Percentiles rank a stretch among this genome's conserved stretches.
phyloP scores from a whole-genome alignment of 2,888 invertebrate species.

The Portevinia maculata region DNA sequence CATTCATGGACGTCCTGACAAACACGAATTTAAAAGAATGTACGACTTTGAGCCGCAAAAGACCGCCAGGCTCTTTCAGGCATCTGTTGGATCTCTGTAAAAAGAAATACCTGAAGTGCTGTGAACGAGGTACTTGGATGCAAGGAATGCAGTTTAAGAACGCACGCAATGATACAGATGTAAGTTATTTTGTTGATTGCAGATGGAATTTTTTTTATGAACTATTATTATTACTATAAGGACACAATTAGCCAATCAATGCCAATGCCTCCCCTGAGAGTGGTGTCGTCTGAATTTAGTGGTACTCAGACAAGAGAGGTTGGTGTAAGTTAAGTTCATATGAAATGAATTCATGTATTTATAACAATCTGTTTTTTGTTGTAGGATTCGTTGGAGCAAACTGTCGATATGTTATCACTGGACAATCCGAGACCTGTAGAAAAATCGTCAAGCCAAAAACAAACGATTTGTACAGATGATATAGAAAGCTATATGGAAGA shows the following conservation, averaged over 20 bases:
- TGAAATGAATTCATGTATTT: too few species aligned
- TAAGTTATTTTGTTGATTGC: background rate
- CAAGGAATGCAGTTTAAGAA: slow-evolving; percentile 34
- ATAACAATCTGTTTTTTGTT: too few species aligned
- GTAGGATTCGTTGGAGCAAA: background rate
- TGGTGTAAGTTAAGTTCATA: slow-evolving; percentile 11
- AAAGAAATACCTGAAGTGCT: slow-evolving; percentile 34
- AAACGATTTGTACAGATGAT: too few species aligned
- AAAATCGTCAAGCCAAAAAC: too few species aligned
- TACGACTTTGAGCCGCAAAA: slow-evolving; percentile 6
- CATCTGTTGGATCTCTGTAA: slow-evolving; percentile 26
- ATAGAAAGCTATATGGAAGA: slow-evolving; percentile 5
- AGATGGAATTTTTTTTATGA: background rate
- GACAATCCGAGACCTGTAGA: too few species aligned
- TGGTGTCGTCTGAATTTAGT: background rate
- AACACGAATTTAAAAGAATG: slow-evolving; percentile 52
- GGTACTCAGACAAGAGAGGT: background rate
- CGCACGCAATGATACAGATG: background rate
- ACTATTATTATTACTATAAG: too few species aligned
- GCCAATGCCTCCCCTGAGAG: background rate
- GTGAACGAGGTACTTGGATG: slow-evolving; percentile 31
- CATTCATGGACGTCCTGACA: slow-evolving; percentile 47
- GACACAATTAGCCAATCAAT: background rate
- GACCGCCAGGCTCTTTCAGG: slow-evolving; percentile 38
- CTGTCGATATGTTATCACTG: too few species aligned